Evolutionary conservation across 2,797 vertebrate genomes (phyloP).

Genomic region (Synaphobranchus kaupii): DNA sequence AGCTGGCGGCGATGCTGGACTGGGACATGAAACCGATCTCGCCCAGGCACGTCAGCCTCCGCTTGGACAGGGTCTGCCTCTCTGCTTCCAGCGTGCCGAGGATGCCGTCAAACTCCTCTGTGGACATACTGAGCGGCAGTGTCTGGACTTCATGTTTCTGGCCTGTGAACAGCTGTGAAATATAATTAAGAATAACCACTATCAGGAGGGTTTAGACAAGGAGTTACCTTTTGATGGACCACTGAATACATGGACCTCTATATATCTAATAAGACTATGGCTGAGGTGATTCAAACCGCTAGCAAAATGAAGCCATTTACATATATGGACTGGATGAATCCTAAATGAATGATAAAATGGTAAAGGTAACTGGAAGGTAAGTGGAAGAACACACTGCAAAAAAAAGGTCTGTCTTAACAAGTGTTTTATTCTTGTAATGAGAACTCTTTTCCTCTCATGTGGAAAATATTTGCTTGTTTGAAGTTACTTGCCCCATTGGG

Average conservation of each 20-base stretch:
- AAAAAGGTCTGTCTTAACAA: too few relatives aligned
- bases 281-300: background rate
- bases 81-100: constrained; percentile 48
- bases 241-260: background rate
- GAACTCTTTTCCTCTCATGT: too few relatives aligned
- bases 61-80: constrained; percentile 45
- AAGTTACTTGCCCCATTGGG: too few relatives aligned
- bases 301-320: too few relatives aligned
- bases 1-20: constrained; percentile 37
- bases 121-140: constrained; percentile 57
- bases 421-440: too few relatives aligned
- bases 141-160: constrained; percentile 61
- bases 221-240: background rate
- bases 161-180: constrained; percentile 61
- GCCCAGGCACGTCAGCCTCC: constrained; percentile 43
- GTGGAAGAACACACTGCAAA: background rate
- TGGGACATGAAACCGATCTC: constrained; percentile 38
- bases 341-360: background rate
- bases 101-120: constrained; percentile 60
- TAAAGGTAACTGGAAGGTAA: too few relatives aligned
- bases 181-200: background rate
- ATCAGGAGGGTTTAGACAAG: background rate
- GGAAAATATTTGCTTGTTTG: too few relatives aligned
- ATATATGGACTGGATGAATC: too few relatives aligned
- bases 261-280: background rate